Percentiles rank a stretch among this genome's conserved stretches.
These are phyloP conservation scores for Antennarius striatus DNA, from an alignment of 2,113 vertebrate species.

Conservation along the genomic window DNA sequence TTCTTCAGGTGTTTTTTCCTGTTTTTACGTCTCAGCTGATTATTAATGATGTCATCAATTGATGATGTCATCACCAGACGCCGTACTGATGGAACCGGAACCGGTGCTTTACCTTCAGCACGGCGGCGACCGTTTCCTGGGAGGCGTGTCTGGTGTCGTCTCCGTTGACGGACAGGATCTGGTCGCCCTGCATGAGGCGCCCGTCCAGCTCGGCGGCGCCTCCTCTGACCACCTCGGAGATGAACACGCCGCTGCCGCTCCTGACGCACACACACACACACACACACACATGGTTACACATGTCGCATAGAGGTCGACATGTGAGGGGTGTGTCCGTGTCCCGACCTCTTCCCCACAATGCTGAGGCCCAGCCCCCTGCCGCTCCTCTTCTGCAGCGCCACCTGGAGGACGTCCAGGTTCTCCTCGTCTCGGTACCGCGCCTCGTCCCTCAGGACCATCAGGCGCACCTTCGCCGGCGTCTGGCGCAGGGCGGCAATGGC, in stretches of 20 bases:
- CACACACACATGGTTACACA: constrained; percentile 3
- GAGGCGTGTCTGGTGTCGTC: constrained; percentile 90
- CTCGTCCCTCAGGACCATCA: constrained; percentile 89
- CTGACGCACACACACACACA: constrained; percentile 49
- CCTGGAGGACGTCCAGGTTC: constrained; percentile 86
- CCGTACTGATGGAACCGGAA: too few species aligned
- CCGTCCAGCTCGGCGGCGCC: constrained; percentile 94
- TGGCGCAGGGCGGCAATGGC: constrained; percentile 91
- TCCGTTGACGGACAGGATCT: constrained; percentile 92
- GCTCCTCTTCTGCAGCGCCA: constrained; percentile 89
- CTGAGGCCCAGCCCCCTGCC: constrained; percentile 94
- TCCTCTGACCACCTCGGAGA: constrained; percentile 95
- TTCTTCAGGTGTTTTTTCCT: too few species aligned
- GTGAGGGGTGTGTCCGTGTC: background rate
- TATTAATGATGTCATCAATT: background rate
- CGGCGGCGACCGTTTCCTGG: constrained; percentile 90
- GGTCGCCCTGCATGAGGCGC: constrained; percentile 95
- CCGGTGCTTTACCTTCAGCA: constrained; percentile 85
- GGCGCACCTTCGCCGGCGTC: constrained; percentile 86
- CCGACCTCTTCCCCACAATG: constrained; percentile 93
- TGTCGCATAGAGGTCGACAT: too few species aligned
- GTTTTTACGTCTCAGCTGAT: too few species aligned
- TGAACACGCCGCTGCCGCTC: constrained; percentile 89
- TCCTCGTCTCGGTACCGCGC: constrained; percentile 88
- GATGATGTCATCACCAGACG: too few species aligned